These are phyloP conservation scores for Fissipunctia ypsillon DNA, from an alignment of 2,888 invertebrate species.

Conservation along the genomic window DNA sequence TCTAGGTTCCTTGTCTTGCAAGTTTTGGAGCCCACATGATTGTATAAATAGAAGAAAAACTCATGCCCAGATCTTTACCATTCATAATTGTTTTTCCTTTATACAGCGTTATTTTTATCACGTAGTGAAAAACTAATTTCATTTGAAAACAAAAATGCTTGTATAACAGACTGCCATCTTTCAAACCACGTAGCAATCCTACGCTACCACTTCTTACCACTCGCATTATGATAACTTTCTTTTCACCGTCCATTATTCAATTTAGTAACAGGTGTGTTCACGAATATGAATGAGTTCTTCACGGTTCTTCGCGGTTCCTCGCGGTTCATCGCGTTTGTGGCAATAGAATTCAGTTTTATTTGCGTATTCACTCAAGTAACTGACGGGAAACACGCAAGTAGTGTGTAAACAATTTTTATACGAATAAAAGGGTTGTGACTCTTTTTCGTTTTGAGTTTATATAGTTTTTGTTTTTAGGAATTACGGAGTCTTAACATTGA, in stretches of 20 bases:
- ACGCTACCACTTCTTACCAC: conserved; percentile 63
- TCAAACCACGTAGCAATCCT: conserved; percentile 55
- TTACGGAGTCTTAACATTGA: background rate
- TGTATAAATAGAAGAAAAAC: background rate
- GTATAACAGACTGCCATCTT: background rate
- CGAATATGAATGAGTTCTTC: conserved; percentile 83
- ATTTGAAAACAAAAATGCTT: conserved; percentile 10
- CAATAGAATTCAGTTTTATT: conserved; percentile 55
- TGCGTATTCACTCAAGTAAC: conserved; percentile 59
- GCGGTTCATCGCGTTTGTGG: conserved; percentile 66
- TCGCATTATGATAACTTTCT: conserved; percentile 87
- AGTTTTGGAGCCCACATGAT: background rate
- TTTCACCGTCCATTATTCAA: conserved; percentile 87
- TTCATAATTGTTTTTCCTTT: background rate
- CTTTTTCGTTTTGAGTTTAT: background rate
- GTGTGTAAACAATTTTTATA: conserved; percentile 39
- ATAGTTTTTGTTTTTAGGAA: background rate
- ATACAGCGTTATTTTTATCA: background rate
- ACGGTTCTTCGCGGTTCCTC: conserved; percentile 46
- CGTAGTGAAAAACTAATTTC: background rate
- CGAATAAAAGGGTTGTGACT: conserved; percentile 4
- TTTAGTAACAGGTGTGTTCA: conserved; percentile 84
- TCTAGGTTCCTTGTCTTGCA: too few species aligned
- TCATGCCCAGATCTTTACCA: background rate
- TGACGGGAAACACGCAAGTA: conserved; percentile 38